Evolutionary conservation across 2,888 invertebrate species (phyloP).

Genomic region (Cataglyphis cursor): DNA sequence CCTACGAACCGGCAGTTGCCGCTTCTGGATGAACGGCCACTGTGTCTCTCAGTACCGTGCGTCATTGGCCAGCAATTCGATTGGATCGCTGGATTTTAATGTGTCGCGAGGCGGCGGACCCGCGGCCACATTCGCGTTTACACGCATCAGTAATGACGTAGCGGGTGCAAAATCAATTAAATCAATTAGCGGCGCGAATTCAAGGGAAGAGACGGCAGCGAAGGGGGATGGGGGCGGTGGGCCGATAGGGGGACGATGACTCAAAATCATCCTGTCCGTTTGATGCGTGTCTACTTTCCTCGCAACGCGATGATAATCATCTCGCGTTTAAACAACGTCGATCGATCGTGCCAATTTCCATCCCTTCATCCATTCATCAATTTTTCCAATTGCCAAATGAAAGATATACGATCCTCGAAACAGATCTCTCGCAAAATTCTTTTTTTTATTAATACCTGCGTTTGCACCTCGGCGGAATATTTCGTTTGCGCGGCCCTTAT

Average conservation of each 20-base stretch:
- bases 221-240: conserved; percentile 2
- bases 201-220: conserved; percentile 18
- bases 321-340: conserved; percentile 33
- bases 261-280: conserved; percentile 64
- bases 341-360: conserved; percentile 28
- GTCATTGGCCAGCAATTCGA: conserved; percentile 79
- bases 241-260: conserved; percentile 62
- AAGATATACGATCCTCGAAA: conserved; percentile 15
- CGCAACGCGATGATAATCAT: conserved; percentile 67
- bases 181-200: conserved; percentile 78
- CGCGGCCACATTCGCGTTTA: conserved; percentile 55
- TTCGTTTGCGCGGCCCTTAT: conserved; percentile 20
- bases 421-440: neutral
- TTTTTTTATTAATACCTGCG: conserved; percentile 8
- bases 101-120: conserved; percentile 68
- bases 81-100: conserved; percentile 82
- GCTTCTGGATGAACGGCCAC: conserved; percentile 58
- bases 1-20: conserved; percentile 68
- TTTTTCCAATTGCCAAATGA: neutral
- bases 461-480: conserved; percentile 6
- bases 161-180: conserved; percentile 80
- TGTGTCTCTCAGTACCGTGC: conserved; percentile 74
- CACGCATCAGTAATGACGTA: conserved; percentile 81
- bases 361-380: neutral
- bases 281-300: conserved; percentile 58